phyloP scores from a whole-genome alignment of 2,113 vertebrate genomes.

The Shinisaurus crocodilurus region DNA sequence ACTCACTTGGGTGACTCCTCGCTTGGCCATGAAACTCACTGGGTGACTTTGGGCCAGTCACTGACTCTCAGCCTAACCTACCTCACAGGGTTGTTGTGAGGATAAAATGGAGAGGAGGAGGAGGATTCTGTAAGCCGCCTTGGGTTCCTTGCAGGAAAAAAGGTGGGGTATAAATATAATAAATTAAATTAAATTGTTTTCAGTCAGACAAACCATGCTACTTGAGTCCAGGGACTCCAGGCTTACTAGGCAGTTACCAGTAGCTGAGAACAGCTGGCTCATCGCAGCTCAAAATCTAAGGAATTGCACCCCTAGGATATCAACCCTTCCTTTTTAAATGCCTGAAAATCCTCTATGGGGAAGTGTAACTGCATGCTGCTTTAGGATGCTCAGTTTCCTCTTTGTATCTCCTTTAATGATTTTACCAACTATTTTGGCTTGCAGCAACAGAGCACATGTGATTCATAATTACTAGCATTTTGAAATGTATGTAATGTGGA shows the following conservation, averaged over 20 bases:
- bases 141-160: too few species aligned
- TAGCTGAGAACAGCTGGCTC: too few species aligned
- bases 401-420: background rate
- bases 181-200: too few species aligned
- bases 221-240: background rate
- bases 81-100: too few species aligned
- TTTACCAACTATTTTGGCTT: background rate
- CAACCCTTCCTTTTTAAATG: background rate
- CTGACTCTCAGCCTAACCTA: too few species aligned
- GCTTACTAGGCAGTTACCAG: background rate
- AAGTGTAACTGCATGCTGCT: background rate
- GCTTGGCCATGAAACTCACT: too few species aligned
- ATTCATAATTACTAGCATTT: background rate
- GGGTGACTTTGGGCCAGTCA: too few species aligned
- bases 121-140: too few species aligned
- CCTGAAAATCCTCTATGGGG: background rate
- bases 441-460: background rate
- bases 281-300: background rate
- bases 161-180: too few species aligned
- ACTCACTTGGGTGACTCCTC: too few species aligned
- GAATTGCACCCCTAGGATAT: background rate
- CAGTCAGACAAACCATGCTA: background rate
- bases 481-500: background rate
- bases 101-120: too few species aligned
- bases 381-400: background rate